Conservation (phyloP, 2,797 vertebrate genomes). For the Lepilemur ruficaudatus region DNA sequence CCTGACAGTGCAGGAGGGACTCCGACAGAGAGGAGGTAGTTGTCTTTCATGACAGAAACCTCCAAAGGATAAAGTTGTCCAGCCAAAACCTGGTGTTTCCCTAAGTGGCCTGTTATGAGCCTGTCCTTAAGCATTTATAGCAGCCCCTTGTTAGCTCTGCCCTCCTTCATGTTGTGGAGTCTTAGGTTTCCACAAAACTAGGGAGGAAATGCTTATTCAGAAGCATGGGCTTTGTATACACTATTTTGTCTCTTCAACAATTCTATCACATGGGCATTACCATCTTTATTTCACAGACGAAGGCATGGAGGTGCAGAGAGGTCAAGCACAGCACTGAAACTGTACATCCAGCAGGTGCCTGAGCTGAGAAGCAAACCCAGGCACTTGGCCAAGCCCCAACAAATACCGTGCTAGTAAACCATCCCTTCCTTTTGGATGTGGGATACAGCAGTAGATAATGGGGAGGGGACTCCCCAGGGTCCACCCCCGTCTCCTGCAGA, state of each 20-base stretch:
- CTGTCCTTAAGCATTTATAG: not conserved
- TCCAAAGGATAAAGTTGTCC: not conserved
- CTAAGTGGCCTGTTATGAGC: not conserved
- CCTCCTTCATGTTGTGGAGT: not conserved
- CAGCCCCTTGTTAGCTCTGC: not conserved
- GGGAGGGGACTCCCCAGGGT: not conserved
- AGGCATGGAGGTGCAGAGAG: not conserved
- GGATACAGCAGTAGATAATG: not conserved
- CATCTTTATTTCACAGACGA: not conserved
- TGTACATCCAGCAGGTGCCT: not conserved
- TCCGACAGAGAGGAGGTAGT: not conserved
- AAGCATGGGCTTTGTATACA: not conserved
- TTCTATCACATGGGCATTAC: not conserved
- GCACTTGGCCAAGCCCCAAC: not conserved
- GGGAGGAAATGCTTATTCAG: not conserved
- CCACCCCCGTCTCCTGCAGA: not conserved
- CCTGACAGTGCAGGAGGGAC: not conserved
- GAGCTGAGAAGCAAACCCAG: not conserved
- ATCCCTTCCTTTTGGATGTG: not conserved
- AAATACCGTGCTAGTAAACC: not conserved
- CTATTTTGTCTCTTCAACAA: not conserved
- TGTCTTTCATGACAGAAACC: too few species aligned
- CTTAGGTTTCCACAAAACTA: not conserved
- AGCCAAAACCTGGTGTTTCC: not conserved
- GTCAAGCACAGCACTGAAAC: not conserved